A percentile compares a stretch with the other conserved stretches of the same genome.
Conservation (phyloP, 37 sponge, comb jelly and placozoan species). For the Cladorhizidae sp. region DNA sequence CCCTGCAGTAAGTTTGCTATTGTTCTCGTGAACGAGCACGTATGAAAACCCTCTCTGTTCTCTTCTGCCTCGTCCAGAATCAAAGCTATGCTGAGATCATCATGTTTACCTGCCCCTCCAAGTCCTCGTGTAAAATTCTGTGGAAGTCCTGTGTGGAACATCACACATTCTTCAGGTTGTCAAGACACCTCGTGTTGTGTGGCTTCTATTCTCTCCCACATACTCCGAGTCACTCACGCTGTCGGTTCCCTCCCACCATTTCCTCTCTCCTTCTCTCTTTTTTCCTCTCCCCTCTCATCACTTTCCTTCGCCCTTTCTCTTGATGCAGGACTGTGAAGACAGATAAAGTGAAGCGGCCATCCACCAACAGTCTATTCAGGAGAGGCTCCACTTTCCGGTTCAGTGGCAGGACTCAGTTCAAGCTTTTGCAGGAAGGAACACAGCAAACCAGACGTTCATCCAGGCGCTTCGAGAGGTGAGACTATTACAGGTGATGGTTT, state of each 20-base stretch:
- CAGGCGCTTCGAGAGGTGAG: slow-evolving; percentile 31
- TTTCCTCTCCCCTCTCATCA: too few relatives aligned
- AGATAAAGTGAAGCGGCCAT: slow-evolving; percentile 18
- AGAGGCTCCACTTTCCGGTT: slow-evolving; percentile 83
- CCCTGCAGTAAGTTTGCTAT: slow-evolving; percentile 31
- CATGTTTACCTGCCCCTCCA: slow-evolving; percentile 56
- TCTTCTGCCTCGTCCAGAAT: slow-evolving; percentile 21
- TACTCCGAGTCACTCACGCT: too few relatives aligned
- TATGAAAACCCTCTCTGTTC: neutral
- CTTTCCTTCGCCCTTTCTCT: neutral
- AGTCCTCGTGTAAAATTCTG: slow-evolving; percentile 75
- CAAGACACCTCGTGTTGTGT: too few relatives aligned
- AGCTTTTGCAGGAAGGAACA: slow-evolving; percentile 70
- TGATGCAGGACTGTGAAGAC: slow-evolving; percentile 43
- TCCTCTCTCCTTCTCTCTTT: neutral
- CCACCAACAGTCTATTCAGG: slow-evolving; percentile 62
- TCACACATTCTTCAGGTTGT: slow-evolving; percentile 90
- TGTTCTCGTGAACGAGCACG: neutral
- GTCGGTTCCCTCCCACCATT: neutral
- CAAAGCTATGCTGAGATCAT: slow-evolving; percentile 56
- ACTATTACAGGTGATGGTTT: neutral
- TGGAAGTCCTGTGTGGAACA: slow-evolving; percentile 95
- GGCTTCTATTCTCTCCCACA: too few relatives aligned
- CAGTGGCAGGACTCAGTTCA: slow-evolving; percentile 86
- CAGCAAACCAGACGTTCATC: neutral